Evolutionary conservation across 2,888 invertebrate genomes (phyloP).

Genomic region (Xanthia icteritia): DNA sequence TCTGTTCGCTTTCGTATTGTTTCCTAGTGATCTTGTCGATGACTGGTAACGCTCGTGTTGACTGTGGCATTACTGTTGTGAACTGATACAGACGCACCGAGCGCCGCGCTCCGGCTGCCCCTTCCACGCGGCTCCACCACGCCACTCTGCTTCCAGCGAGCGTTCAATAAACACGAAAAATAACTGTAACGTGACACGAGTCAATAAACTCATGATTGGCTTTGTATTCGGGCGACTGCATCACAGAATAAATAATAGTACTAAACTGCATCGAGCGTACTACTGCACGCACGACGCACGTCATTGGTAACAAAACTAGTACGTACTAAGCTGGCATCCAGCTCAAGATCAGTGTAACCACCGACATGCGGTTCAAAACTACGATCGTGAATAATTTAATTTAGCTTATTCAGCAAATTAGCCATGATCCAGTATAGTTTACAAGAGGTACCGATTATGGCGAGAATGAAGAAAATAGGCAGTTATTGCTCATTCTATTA

Average conservation of each 20-base stretch:
- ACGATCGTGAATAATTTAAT: neutral
- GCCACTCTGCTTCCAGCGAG: slow-evolving; percentile 34
- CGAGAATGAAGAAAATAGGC: neutral
- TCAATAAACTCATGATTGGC: neutral
- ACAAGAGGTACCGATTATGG: neutral
- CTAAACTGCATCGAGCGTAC: no score
- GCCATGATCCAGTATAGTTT: neutral
- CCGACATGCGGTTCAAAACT: neutral
- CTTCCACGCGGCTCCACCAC: slow-evolving; percentile 37
- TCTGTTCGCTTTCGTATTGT: slow-evolving; percentile 72
- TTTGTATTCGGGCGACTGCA: neutral
- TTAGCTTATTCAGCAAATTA: neutral
- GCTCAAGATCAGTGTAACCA: neutral
- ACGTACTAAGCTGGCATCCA: neutral
- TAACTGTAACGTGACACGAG: neutral
- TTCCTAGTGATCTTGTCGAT: slow-evolving; percentile 66
- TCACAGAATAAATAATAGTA: neutral
- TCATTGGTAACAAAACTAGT: neutral
- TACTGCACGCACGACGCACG: no score
- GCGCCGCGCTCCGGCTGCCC: slow-evolving; percentile 45
- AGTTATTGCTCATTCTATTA: no score
- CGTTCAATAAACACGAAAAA: neutral
- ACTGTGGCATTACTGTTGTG: slow-evolving; percentile 63
- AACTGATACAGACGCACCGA: slow-evolving; percentile 57
- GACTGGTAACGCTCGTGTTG: slow-evolving; percentile 67